A percentile compares a stretch with the other conserved stretches of the same genome.
Conservation (phyloP, 2,888 invertebrate species). For the Andrena haemorrhoa region DNA sequence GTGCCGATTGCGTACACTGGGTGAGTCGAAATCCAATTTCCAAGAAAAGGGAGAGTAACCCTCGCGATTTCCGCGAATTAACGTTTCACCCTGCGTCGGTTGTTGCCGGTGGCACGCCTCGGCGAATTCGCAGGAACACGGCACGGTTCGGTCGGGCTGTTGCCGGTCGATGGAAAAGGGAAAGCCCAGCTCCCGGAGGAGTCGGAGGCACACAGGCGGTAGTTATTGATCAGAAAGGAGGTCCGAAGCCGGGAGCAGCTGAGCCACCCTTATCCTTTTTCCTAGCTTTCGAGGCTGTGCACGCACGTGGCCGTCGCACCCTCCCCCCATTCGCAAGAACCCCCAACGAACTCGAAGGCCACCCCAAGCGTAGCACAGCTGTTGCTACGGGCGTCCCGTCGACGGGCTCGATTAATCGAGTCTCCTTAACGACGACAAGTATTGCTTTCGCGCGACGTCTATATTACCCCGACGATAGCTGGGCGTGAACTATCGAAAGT, state of each 20-base stretch:
- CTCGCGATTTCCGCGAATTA: slow-evolving; percentile 40
- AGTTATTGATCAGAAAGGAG: slow-evolving; percentile 77
- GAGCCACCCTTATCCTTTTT: slow-evolving; percentile 74
- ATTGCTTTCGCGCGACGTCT: neutral
- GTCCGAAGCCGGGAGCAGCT: slow-evolving; percentile 70
- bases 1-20: slow-evolving; percentile 56
- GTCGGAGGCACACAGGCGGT: slow-evolving; percentile 35
- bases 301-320: slow-evolving; percentile 77
- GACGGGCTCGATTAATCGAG: slow-evolving; percentile 53
- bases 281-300: slow-evolving; percentile 58
- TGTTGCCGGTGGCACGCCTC: neutral
- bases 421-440: slow-evolving; percentile 34
- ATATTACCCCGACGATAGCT: neutral
- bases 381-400: slow-evolving; percentile 77
- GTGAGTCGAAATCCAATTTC: slow-evolving; percentile 50
- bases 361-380: slow-evolving; percentile 72
- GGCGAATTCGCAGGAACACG: too few relatives aligned
- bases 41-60: slow-evolving; percentile 16
- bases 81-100: neutral
- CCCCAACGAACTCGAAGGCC: slow-evolving; percentile 65
- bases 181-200: slow-evolving; percentile 31
- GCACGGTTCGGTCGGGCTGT: neutral
- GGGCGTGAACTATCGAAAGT: neutral
- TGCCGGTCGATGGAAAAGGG: slow-evolving; percentile 24
- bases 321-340: slow-evolving; percentile 77